Evolutionary conservation across 2,113 vertebrate species (phyloP).

Genomic region (Pteropus alecto): DNA sequence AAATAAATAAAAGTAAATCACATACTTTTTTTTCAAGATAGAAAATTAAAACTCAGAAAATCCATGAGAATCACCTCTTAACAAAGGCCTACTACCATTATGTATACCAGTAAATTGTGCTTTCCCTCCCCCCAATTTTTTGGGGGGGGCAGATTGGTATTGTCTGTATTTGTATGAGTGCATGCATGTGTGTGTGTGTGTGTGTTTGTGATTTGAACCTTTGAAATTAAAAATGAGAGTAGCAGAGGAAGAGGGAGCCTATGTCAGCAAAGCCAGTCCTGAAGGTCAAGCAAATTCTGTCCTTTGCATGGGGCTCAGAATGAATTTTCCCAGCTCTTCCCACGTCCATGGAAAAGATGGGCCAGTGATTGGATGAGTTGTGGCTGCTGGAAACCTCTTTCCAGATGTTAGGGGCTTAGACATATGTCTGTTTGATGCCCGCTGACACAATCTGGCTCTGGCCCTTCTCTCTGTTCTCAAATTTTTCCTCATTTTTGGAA

Average conservation of each 20-base stretch:
- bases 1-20: not conserved
- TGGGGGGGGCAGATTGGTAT: not conserved
- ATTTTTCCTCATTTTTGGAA: not conserved
- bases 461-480: not conserved
- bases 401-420: not conserved
- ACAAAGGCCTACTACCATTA: not conserved
- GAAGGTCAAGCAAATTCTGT: not conserved
- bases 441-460: not conserved
- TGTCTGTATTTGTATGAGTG: not conserved
- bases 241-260: not conserved
- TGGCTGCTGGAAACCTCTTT: not conserved
- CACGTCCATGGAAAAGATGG: not conserved
- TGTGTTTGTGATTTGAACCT: not conserved
- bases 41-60: conserved; percentile 2
- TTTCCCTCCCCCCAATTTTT: not conserved
- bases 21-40: not conserved
- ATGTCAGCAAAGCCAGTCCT: not conserved
- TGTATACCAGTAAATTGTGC: not conserved
- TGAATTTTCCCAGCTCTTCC: not conserved
- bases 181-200: no score
- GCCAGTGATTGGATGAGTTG: not conserved
- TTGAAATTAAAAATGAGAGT: not conserved
- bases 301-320: not conserved
- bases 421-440: not conserved
- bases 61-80: not conserved